Evolutionary conservation across 1,140 invertebrate species (phyloP).

Genomic region (Schmidtea mediterranea): DNA sequence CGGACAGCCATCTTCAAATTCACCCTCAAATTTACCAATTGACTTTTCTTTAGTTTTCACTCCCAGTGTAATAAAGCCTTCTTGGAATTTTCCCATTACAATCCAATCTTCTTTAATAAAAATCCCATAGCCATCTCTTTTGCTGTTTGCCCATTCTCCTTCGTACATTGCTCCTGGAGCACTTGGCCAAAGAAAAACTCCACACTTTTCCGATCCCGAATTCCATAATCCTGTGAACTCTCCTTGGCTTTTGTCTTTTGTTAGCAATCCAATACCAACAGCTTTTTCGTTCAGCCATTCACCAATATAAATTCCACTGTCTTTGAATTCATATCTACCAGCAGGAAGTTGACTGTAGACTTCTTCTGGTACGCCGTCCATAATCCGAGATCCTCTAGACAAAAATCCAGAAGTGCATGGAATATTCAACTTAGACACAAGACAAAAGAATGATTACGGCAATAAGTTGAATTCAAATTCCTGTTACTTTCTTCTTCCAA

Average conservation of each 20-base stretch:
- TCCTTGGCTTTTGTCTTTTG: slow-evolving; percentile 46
- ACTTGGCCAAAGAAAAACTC: slow-evolving; percentile 88
- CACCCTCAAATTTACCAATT: background rate
- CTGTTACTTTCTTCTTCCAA: no score
- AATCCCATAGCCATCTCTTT: slow-evolving; percentile 31
- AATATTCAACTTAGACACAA: no score
- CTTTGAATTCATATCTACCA: slow-evolving; percentile 73
- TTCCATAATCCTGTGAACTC: slow-evolving; percentile 96
- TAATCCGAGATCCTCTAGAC: no score
- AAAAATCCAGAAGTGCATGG: no score
- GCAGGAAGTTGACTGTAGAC: background rate
- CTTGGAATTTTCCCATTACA: slow-evolving; percentile 3
- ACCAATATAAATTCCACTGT: slow-evolving; percentile 93
- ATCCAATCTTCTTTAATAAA: slow-evolving; percentile 1
- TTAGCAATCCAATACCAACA: slow-evolving; percentile 27
- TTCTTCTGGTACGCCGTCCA: no score
- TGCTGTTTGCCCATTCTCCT: slow-evolving; percentile 97
- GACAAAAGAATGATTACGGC: no score
- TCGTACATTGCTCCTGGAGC: slow-evolving; percentile 57
- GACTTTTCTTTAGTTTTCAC: background rate
- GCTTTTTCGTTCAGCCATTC: slow-evolving; percentile 81
- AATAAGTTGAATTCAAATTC: no score
- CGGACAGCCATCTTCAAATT: background rate
- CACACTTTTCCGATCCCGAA: slow-evolving; percentile 91
- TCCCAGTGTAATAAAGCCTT: background rate